phyloP scores from a whole-genome alignment of 23 tunicate genomes.

The Trididemnum nubilum region DNA sequence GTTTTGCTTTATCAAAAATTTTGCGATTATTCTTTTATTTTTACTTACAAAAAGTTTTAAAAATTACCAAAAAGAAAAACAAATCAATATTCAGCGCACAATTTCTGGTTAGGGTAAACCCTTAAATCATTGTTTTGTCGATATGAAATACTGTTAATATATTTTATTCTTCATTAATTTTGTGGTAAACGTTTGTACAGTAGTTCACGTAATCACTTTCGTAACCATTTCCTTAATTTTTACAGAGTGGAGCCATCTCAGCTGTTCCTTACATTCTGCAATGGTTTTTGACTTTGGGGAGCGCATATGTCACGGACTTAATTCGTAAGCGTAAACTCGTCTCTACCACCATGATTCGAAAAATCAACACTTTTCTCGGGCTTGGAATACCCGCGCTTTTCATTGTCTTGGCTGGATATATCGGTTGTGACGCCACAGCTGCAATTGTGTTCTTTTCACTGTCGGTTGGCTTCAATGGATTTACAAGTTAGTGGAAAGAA shows the following conservation, averaged over 20 bases:
- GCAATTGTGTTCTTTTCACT: background rate
- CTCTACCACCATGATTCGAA: background rate
- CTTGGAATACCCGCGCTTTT: background rate
- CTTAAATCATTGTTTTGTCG: too few relatives aligned
- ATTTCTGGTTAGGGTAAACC: too few relatives aligned
- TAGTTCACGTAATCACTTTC: background rate
- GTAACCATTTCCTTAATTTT: background rate
- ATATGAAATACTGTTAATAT: too few relatives aligned
- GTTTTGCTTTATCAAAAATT: too few relatives aligned
- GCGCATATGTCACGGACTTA: background rate
- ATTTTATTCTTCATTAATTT: too few relatives aligned
- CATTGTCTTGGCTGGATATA: background rate
- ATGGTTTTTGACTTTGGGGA: background rate
- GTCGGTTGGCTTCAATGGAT: background rate
- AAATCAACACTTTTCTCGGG: background rate
- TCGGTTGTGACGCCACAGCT: background rate
- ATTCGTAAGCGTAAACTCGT: background rate
- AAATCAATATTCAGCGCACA: too few relatives aligned
- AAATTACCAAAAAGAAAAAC: too few relatives aligned
- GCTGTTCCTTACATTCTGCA: background rate
- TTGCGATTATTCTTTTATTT: too few relatives aligned
- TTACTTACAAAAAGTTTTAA: too few relatives aligned
- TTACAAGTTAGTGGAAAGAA: background rate
- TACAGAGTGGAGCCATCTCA: background rate
- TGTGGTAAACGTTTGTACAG: too few relatives aligned